Evolutionary conservation across 2,113 vertebrate genomes (phyloP).

Genomic region (Picathartes gymnocephalus): DNA sequence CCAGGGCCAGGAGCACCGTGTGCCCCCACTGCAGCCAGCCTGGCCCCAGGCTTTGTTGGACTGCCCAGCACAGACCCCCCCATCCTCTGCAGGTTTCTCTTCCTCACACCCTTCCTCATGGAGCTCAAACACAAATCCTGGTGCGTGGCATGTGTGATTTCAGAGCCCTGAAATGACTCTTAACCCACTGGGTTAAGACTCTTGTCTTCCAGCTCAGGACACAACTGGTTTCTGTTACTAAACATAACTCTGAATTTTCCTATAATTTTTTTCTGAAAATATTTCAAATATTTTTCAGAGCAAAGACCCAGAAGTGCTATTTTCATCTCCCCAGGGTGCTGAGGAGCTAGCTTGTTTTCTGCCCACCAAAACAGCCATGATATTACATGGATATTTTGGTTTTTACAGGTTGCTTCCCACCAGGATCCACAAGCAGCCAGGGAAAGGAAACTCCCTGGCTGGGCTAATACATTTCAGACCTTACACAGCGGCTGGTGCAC

Average conservation of each 20-base stretch:
- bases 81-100: fast-evolving
- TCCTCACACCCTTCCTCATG: fast-evolving
- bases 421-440: not conserved
- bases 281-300: slow-evolving; percentile 43
- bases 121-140: not conserved
- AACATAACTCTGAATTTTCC: not conserved
- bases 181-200: not conserved
- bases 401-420: not conserved
- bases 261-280: not conserved
- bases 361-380: not conserved
- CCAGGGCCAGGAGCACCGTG: fast-evolving
- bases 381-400: not conserved
- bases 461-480: not conserved
- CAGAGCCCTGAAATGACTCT: not conserved
- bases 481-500: not conserved
- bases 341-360: not conserved
- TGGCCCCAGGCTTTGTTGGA: not conserved
- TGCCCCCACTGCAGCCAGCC: not conserved
- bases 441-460: not conserved
- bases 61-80: not conserved
- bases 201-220: not conserved
- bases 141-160: fast-evolving
- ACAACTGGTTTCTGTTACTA: not conserved
- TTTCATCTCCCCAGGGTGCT: not conserved
- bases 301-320: slow-evolving; percentile 8